phyloP scores from a whole-genome alignment of 1,140 invertebrate genomes.

The Choristoneura fumiferana region DNA sequence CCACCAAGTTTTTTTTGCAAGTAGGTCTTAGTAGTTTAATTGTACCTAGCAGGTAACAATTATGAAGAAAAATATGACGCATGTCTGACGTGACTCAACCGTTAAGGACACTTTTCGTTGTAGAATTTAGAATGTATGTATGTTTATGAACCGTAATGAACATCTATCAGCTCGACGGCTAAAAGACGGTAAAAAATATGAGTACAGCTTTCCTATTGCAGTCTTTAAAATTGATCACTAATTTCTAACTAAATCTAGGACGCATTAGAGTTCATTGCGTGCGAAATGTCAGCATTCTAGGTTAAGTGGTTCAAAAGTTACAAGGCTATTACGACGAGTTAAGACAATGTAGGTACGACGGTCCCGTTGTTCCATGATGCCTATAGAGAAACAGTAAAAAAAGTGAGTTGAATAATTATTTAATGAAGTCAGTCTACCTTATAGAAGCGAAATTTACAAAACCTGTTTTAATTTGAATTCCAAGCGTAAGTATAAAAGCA shows the following conservation, averaged over 20 bases:
- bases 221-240: conserved; percentile 3
- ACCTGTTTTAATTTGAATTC: conserved; percentile 63
- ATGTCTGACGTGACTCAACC: no score
- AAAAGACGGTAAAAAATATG: no score
- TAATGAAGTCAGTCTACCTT: conserved; percentile 26
- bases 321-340: conserved; percentile 13
- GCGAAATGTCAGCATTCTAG: conserved; percentile 16
- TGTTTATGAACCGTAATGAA: no score
- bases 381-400: neutral
- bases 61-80: no score
- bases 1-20: no score
- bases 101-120: no score
- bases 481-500: conserved; percentile 44
- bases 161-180: no score
- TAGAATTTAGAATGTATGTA: no score
- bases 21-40: no score
- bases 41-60: no score
- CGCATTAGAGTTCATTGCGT: conserved; percentile 10
- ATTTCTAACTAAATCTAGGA: conserved; percentile 1
- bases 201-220: neutral
- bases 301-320: conserved; percentile 19
- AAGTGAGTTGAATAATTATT: conserved; percentile 33
- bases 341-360: conserved; percentile 11
- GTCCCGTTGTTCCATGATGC: neutral
- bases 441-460: conserved; percentile 43